A percentile compares a stretch with the other conserved stretches of the same genome.
These are phyloP conservation scores for Polyergus mexicanus DNA, from an alignment of 1,140 invertebrate genomes.

Conservation along the genomic window DNA sequence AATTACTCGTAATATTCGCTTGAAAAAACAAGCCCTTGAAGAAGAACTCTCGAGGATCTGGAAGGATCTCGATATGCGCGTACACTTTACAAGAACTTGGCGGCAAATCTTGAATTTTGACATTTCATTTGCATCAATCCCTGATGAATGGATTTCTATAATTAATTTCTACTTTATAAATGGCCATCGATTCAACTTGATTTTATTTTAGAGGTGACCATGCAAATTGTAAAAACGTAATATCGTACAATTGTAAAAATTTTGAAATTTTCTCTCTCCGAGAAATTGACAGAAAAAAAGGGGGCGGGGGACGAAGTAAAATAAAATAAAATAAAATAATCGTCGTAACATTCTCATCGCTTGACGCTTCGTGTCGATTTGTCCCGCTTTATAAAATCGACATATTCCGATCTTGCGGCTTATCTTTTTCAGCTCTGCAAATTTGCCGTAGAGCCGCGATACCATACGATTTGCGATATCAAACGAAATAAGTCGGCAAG, in stretches of 20 bases:
- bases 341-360: slow-evolving; percentile 33
- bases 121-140: not conserved
- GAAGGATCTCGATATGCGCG: slow-evolving; percentile 17
- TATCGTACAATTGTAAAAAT: not conserved
- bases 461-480: slow-evolving; percentile 48
- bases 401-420: slow-evolving; percentile 46
- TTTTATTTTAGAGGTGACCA: not conserved
- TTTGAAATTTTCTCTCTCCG: not conserved
- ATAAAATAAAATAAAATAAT: not conserved
- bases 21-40: slow-evolving; percentile 9
- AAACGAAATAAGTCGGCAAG: slow-evolving; percentile 54
- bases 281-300: not conserved
- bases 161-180: slow-evolving; percentile 32
- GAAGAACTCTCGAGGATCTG: slow-evolving; percentile 27
- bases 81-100: slow-evolving; percentile 21
- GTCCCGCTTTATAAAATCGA: slow-evolving; percentile 38
- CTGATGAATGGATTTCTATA: slow-evolving; percentile 13
- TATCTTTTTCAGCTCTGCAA: slow-evolving; percentile 46
- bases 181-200: not conserved
- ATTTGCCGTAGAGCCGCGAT: slow-evolving; percentile 39
- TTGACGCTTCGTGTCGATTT: slow-evolving; percentile 21
- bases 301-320: not conserved
- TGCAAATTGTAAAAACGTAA: not conserved
- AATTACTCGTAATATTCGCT: slow-evolving; percentile 34
- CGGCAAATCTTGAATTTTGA: slow-evolving; percentile 10